These are phyloP conservation scores for Polyommatus iphigenia DNA, from an alignment of 2,888 invertebrate species.

Conservation along the genomic window DNA sequence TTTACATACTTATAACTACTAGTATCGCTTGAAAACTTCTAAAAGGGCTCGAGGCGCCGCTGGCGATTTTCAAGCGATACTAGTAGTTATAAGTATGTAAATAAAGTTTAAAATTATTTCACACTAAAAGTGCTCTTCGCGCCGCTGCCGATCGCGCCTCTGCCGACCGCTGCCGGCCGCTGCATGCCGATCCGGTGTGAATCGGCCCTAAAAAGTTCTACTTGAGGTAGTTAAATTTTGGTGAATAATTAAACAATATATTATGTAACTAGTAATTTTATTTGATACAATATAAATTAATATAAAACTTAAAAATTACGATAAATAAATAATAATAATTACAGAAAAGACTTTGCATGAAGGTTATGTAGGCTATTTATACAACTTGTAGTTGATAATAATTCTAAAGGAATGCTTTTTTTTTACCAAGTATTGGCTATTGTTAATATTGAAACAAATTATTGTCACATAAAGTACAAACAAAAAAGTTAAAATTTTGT, in stretches of 20 bases:
- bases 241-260: conserved; percentile 32
- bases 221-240: background rate
- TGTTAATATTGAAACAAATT: conserved; percentile 3
- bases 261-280: conserved; percentile 56
- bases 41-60: too few species aligned
- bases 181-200: too few species aligned
- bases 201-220: background rate
- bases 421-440: background rate
- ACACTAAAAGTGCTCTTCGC: too few species aligned
- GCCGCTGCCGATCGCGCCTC: too few species aligned
- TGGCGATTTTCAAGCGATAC: too few species aligned
- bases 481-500: conserved; percentile 23
- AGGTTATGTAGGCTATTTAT: background rate
- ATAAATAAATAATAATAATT: conserved; percentile 76
- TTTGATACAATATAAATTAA: conserved; percentile 73
- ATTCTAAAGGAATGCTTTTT: conserved; percentile 26
- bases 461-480: conserved; percentile 9
- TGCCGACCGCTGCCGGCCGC: too few species aligned
- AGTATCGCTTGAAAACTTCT: too few species aligned
- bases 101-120: too few species aligned
- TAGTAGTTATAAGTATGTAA: too few species aligned
- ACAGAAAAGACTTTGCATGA: conserved; percentile 46
- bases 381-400: conserved; percentile 26
- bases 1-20: too few species aligned
- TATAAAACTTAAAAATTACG: conserved; percentile 67